Percentiles rank a stretch among this genome's conserved stretches.
Conservation (phyloP, 2,888 invertebrate species). For the Noctuana brunneofusca region DNA sequence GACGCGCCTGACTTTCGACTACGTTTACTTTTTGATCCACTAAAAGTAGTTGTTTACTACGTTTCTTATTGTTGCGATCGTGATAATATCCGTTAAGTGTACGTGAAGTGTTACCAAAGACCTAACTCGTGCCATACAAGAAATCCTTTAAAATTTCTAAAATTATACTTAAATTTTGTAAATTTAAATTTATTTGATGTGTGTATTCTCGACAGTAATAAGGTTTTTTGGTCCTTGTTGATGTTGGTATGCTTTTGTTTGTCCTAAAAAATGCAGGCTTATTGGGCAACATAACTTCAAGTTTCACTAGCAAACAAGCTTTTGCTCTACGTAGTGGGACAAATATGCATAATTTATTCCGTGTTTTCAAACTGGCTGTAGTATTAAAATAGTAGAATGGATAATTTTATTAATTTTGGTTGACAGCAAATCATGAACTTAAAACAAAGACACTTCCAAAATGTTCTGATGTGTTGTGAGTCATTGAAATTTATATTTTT, state of each 20-base stretch:
- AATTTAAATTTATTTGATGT: slow-evolving; percentile 12
- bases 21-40: slow-evolving; percentile 36
- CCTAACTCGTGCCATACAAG: neutral
- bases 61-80: slow-evolving; percentile 54
- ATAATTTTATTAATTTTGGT: neutral
- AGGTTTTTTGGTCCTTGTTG: slow-evolving; percentile 14
- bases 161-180: slow-evolving; percentile 1
- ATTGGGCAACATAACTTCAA: slow-evolving; percentile 36
- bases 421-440: neutral
- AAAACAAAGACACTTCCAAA: slow-evolving; percentile 20
- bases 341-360: slow-evolving; percentile 25
- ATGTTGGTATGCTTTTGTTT: neutral
- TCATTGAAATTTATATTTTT: slow-evolving; percentile 13
- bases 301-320: slow-evolving; percentile 44
- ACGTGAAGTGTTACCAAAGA: slow-evolving; percentile 31
- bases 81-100: slow-evolving; percentile 40
- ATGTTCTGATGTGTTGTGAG: slow-evolving; percentile 21
- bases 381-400: slow-evolving; percentile 1
- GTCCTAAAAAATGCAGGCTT: neutral
- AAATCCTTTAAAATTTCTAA: neutral
- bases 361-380: slow-evolving; percentile 3
- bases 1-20: slow-evolving; percentile 50
- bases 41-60: slow-evolving; percentile 39
- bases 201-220: slow-evolving; percentile 47
- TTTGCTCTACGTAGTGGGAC: slow-evolving; percentile 19